A percentile compares a stretch with the other conserved stretches of the same genome.
Evolutionary conservation across 2,888 invertebrate species (phyloP).

Genomic region (Flabesymbios commensalis): DNA sequence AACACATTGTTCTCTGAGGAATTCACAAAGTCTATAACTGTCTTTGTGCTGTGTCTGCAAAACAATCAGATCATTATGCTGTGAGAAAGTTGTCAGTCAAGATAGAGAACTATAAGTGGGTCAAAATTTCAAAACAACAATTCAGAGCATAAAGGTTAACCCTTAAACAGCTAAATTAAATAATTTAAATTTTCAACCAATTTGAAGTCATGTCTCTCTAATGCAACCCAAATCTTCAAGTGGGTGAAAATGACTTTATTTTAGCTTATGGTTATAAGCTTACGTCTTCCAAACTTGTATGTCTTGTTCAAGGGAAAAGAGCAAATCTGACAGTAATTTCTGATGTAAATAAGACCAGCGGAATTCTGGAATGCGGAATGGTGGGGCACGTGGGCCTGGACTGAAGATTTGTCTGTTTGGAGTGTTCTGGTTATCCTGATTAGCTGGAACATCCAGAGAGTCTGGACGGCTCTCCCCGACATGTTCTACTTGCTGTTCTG

Average conservation of each 20-base stretch:
- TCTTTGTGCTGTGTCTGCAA: conserved; percentile 90
- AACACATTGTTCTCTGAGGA: conserved; percentile 98
- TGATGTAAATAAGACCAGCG: conserved; percentile 99
- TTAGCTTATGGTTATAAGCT: too few species aligned
- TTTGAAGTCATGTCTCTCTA: too few species aligned
- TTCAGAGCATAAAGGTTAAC: too few species aligned
- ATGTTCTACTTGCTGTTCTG: conserved; percentile 8
- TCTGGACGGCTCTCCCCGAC: neutral
- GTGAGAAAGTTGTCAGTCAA: neutral
- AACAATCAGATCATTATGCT: conserved; percentile 7
- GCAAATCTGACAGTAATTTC: conserved; percentile 89
- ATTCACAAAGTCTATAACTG: conserved; percentile 96
- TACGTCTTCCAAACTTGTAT: conserved; percentile 85
- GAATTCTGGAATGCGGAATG: conserved; percentile 99
- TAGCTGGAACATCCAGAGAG: neutral
- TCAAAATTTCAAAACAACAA: too few species aligned
- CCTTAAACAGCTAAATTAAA: too few species aligned
- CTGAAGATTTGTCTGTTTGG: conserved; percentile 62
- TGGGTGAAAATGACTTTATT: too few species aligned
- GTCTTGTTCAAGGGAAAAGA: conserved; percentile 96
- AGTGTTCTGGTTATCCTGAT: conserved; percentile 79
- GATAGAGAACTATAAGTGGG: neutral
- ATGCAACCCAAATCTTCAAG: too few species aligned
- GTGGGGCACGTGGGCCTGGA: conserved; percentile 59
- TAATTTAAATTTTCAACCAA: too few species aligned